Evolutionary conservation across 1,140 invertebrate species (phyloP), one percentile per base, ranked within the genome.

Genomic region (Planococcus citri): DNA sequence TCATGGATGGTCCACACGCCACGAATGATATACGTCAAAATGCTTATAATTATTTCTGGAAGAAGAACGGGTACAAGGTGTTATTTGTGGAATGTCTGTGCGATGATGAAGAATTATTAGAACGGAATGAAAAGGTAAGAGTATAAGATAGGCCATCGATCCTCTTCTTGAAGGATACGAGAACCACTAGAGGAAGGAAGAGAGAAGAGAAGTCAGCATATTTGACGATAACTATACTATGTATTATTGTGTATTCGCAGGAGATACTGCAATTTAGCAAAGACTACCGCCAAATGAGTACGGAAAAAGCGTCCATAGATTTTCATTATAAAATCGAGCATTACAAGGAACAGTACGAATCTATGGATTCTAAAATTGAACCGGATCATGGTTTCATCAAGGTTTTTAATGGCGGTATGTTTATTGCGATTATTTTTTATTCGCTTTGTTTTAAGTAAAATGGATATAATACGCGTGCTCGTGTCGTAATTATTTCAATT

Each of bases 31-130:
- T 94, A 71, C 83, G 95, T 25, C 80, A 87, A 70, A 83, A 91
- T 72, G 84, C 96, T 25, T 84, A 87, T 73, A 86, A 93, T 68
- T 84, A 87, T 72, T 86, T 90, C 73, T 82, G 85, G 57, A 80
- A 82, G 1, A 84, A 88, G 72, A 82, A 91, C 76, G 87, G 89
- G 38, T 93, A 90, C 78, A 88, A 91, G 72, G 84, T 96, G 33
- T 87, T 97, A 73, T 97, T 96, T 80, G 87, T 97, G 68, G 94
- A 97, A 79, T 93, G 90, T 75, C 84, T 95, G 58, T 95, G 94
- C 79, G 87, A 94, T 73, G 90, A 95, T 78, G 84, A 87, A 10
- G 79, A 82, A 1, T 83, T 94, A 1, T 83, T 96, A 70, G 88
- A 94, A 74, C 85, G 85, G 24, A 95, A 95, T 79, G 93, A 94